phyloP scores from a whole-genome alignment of 2,113 vertebrate genomes.

The Cebidichthys violaceus region DNA sequence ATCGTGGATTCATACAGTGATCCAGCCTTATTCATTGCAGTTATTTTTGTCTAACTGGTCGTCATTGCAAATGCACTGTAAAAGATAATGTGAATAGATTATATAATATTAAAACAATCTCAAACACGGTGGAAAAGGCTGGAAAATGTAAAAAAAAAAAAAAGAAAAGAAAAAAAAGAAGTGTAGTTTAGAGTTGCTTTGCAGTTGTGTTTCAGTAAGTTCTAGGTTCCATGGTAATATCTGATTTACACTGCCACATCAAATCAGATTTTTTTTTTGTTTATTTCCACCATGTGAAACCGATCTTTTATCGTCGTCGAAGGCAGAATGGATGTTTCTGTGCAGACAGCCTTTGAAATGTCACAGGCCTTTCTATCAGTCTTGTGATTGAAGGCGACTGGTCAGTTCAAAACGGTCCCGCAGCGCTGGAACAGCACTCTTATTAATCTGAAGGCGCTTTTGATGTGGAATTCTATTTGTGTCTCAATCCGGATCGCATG shows the following conservation, averaged over 20 bases:
- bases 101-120: slow-evolving; percentile 63
- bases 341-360: slow-evolving; percentile 17
- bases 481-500: slow-evolving; percentile 5
- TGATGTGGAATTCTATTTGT: slow-evolving; percentile 23
- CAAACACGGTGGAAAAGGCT: slow-evolving; percentile 59
- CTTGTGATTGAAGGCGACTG: slow-evolving; percentile 32
- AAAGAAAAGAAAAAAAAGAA: slow-evolving; percentile 1
- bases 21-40: slow-evolving; percentile 71
- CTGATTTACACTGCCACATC: slow-evolving; percentile 62
- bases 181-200: slow-evolving; percentile 54
- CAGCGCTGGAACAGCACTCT: slow-evolving; percentile 38
- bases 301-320: slow-evolving; percentile 11
- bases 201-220: slow-evolving; percentile 25
- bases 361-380: slow-evolving; percentile 22
- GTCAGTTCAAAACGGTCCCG: slow-evolving; percentile 26
- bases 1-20: slow-evolving; percentile 66
- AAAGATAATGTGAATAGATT: slow-evolving; percentile 70
- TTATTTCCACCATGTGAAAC: slow-evolving; percentile 35
- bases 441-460: slow-evolving; percentile 44
- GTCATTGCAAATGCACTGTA: slow-evolving; percentile 64
- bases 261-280: slow-evolving; percentile 35
- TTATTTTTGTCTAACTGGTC: slow-evolving; percentile 59
- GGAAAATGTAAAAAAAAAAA: slow-evolving; percentile 41
- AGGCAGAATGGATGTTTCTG: slow-evolving; percentile 28
- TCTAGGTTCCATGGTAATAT: slow-evolving; percentile 47